A percentile compares a stretch with the other conserved stretches of the same genome.
phyloP scores from a whole-genome alignment of 2,797 vertebrate genomes.

The Falco columbarius region DNA sequence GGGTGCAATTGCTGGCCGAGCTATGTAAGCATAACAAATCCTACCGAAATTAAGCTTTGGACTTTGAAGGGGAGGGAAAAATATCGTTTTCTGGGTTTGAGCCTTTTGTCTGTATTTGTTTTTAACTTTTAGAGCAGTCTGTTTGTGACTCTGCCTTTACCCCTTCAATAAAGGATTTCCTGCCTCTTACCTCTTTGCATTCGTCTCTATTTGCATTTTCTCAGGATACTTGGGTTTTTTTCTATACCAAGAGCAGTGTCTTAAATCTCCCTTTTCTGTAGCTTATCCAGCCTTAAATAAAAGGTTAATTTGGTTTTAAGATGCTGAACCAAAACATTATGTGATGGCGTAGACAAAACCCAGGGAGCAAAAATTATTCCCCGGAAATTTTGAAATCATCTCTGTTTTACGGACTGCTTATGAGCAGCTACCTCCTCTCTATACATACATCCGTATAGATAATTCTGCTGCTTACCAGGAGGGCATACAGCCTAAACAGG shows the following conservation, averaged over 20 bases:
- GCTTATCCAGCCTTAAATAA: not conserved
- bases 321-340: not conserved
- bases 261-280: not conserved
- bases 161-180: constrained; percentile 67
- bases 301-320: not conserved
- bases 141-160: constrained; percentile 44
- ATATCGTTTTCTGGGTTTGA: not conserved
- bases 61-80: not conserved
- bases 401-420: not conserved
- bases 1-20: not conserved
- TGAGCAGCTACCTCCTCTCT: not conserved
- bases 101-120: constrained; percentile 13
- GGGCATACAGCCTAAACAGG: not conserved
- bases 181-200: not conserved
- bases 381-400: not conserved
- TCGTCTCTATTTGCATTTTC: not conserved
- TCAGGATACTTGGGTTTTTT: not conserved
- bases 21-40: not conserved
- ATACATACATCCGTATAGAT: rapidly evolving
- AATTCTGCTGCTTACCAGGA: not conserved
- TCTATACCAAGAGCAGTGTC: not conserved
- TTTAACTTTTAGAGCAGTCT: constrained; percentile 32
- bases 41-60: not conserved
- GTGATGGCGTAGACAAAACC: not conserved
- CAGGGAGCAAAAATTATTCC: not conserved